These are phyloP conservation scores for Hyalella azteca DNA, from an alignment of 2,888 invertebrate species.

Conservation along the genomic window DNA sequence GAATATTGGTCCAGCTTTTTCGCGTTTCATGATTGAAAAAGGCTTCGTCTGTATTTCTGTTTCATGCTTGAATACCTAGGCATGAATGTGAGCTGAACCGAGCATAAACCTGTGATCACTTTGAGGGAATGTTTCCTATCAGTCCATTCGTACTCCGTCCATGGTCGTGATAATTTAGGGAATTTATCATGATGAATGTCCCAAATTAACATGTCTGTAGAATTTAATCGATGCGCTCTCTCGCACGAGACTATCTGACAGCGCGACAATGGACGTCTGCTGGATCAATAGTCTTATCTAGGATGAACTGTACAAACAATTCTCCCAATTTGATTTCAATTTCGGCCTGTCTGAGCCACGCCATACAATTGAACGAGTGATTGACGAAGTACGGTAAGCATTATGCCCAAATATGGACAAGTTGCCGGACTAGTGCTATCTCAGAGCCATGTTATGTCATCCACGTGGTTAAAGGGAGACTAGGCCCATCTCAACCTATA, in stretches of 20 bases:
- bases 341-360: constrained; percentile 3
- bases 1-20: too few species aligned
- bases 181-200: constrained; percentile 1
- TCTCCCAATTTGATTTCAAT: constrained; percentile 35
- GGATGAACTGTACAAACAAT: constrained; percentile 17
- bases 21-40: too few species aligned
- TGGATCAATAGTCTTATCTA: constrained; percentile 13
- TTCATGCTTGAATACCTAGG: too few species aligned
- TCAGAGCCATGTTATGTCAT: background rate
- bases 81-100: too few species aligned
- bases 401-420: background rate
- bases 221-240: background rate
- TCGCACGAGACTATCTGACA: background rate
- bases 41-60: too few species aligned
- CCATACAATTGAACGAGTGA: background rate
- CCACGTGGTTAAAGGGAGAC: background rate
- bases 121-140: too few species aligned
- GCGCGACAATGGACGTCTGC: background rate
- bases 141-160: too few species aligned
- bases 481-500: background rate
- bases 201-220: constrained; percentile 12
- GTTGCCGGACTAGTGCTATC: background rate
- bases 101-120: too few species aligned
- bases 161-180: background rate
- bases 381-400: constrained; percentile 10